These are phyloP conservation scores for Ia io DNA, from an alignment of 2,113 vertebrate genomes.

Conservation along the genomic window DNA sequence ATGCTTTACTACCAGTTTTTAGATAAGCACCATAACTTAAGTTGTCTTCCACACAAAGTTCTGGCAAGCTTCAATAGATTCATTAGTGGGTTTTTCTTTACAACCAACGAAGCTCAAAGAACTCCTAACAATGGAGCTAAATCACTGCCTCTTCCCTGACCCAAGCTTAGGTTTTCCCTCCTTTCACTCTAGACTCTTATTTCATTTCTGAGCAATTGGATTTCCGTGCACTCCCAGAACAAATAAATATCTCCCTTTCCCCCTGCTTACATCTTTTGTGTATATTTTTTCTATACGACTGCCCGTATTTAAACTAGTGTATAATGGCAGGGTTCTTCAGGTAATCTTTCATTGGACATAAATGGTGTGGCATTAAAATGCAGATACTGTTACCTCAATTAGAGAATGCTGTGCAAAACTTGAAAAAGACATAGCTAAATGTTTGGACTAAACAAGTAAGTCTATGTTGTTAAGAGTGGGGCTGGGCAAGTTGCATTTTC, in stretches of 20 bases:
- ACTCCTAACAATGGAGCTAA: slow-evolving; percentile 91
- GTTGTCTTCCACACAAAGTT: slow-evolving; percentile 92
- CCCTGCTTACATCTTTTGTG: slow-evolving; percentile 72
- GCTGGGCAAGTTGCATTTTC: slow-evolving; percentile 70
- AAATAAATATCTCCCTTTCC: slow-evolving; percentile 79
- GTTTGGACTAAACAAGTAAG: slow-evolving; percentile 79
- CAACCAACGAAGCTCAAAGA: slow-evolving; percentile 90
- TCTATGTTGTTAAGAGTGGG: slow-evolving; percentile 65
- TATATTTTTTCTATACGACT: slow-evolving; percentile 73
- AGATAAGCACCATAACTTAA: slow-evolving; percentile 88
- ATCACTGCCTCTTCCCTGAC: slow-evolving; percentile 85
- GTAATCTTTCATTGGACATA: slow-evolving; percentile 75
- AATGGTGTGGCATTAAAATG: slow-evolving; percentile 79
- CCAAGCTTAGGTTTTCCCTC: slow-evolving; percentile 74
- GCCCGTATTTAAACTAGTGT: slow-evolving; percentile 60
- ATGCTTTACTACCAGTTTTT: slow-evolving; percentile 79
- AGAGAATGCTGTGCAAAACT: slow-evolving; percentile 73
- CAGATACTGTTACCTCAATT: slow-evolving; percentile 79
- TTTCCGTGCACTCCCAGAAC: slow-evolving; percentile 76
- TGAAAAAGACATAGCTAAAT: slow-evolving; percentile 78
- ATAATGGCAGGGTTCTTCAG: slow-evolving; percentile 75
- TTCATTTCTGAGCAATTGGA: slow-evolving; percentile 79
- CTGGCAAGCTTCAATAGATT: slow-evolving; percentile 91
- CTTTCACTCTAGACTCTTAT: slow-evolving; percentile 77
- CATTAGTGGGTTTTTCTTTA: slow-evolving; percentile 92